Evolutionary conservation across 2,888 invertebrate genomes (phyloP), one percentile per base, ranked within the genome.

Genomic region (Nephrocerus scutellatus): DNA sequence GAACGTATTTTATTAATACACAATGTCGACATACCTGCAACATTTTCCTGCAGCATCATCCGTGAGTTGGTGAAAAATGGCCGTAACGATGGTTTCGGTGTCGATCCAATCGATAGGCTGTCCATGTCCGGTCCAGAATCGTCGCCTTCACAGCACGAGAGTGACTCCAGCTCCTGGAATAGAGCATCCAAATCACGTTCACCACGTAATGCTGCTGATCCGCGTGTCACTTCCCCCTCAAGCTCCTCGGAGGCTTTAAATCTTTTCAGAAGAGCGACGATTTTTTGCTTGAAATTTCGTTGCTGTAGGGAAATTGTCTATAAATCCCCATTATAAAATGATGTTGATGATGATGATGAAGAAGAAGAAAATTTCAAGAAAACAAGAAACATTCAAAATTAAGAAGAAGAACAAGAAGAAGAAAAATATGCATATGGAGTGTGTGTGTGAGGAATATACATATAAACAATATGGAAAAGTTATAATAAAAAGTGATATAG

Each of bases 241-340:
- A 90, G 70, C 58, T 93, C 92, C 66, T 96, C 96, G 25, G 89
- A 85, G 49, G 89, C 84, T 56, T 90, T 83, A 74, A 98, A 97
- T 57, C 92, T 82, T 62, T 88, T 86, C 60, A 98, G 72, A 53
- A 98, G 72, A 34, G 95, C 90, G 48, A 93, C 89, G 70, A 98
- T 93, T 72, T 90, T 90, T 71, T 97, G 93, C 69, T 96, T 97
- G 60, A 97, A 74, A 71, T 97, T 97, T 60, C 91, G 80, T 80
- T 91, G 88, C 79, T 88, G 66, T 50, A 68, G 55, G 26, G 63
- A 65, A 57, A 67, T 65, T 34, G 66, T 66, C 66, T 67, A 47
- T 5, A 50, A 48, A n/a, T n/a, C n/a, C n/a, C n/a, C n/a, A n/a
- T n/a, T n/a, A n/a, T n/a, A n/a, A n/a, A n/a, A n/a, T n/a, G n/a